Conservation (phyloP, 2,888 invertebrate genomes). For the Phyllotreta cruciferae region DNA sequence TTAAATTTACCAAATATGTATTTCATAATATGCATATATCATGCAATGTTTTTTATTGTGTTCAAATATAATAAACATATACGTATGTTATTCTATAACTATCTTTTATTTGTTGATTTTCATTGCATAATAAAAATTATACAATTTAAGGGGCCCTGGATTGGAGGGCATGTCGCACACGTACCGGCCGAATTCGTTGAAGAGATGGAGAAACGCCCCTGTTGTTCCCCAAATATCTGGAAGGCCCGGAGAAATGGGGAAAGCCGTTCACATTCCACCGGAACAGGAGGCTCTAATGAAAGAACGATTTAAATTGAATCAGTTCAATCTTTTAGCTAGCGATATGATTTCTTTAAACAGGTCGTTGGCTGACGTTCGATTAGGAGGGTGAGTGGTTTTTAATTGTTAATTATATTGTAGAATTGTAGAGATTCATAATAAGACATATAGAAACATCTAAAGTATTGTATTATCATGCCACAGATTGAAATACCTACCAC, state of each 20-base stretch:
- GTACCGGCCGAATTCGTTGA: constrained; percentile 63
- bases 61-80: too few relatives aligned
- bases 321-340: constrained; percentile 97
- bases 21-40: too few relatives aligned
- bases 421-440: too few relatives aligned
- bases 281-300: constrained; percentile 88
- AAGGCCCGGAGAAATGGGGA: constrained; percentile 90
- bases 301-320: constrained; percentile 97
- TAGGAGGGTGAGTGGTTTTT: constrained; percentile 84
- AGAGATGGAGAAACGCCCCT: constrained; percentile 77
- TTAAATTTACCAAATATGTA: neutral
- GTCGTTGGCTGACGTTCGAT: constrained; percentile 90
- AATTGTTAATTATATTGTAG: too few relatives aligned
- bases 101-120: neutral
- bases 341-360: constrained; percentile 97
- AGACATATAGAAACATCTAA: too few relatives aligned
- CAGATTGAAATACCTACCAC: neutral
- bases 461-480: neutral
- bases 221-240: constrained; percentile 71
- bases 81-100: too few relatives aligned
- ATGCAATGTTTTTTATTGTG: neutral
- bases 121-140: neutral
- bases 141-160: constrained; percentile 9
- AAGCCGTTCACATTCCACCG: constrained; percentile 87
- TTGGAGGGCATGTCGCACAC: constrained; percentile 45